Evolutionary conservation across 1,140 invertebrate species (phyloP).

Genomic region (Plutomurus gul): DNA sequence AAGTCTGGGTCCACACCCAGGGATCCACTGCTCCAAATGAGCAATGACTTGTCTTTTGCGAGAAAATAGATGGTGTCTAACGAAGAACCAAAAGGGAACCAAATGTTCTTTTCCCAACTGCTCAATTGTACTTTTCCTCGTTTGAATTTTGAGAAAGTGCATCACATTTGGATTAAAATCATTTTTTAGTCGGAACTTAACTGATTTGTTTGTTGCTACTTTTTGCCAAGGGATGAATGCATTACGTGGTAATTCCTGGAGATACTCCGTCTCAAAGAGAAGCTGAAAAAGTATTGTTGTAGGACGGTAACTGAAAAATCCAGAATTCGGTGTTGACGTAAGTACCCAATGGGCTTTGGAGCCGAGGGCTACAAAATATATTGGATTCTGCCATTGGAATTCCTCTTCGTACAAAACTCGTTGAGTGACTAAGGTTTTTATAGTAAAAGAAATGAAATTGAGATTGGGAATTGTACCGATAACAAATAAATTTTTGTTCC

Average conservation of each 20-base stretch:
- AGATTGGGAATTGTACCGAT: conserved; percentile 63
- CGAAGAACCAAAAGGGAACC: conserved; percentile 65
- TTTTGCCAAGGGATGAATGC: conserved; percentile 63
- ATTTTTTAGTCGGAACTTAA: conserved; percentile 52
- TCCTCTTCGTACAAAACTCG: conserved; percentile 41
- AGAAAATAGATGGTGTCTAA: conserved; percentile 64
- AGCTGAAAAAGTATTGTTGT: conserved; percentile 64
- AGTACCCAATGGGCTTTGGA: conserved; percentile 8
- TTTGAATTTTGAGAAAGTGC: conserved; percentile 64
- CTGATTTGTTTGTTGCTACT: not conserved
- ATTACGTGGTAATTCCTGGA: conserved; percentile 62
- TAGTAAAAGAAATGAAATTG: conserved; percentile 63
- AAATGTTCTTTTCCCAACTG: conserved; percentile 56
- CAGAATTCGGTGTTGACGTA: conserved; percentile 5
- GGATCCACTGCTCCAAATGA: conserved; percentile 67
- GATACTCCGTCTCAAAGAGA: conserved; percentile 62
- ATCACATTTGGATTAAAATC: conserved; percentile 61
- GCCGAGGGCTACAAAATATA: conserved; percentile 35
- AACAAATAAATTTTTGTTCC: conserved; percentile 59
- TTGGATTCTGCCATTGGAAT: conserved; percentile 26
- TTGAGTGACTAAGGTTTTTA: conserved; percentile 51
- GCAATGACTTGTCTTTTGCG: conserved; percentile 65
- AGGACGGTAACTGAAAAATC: conserved; percentile 56
- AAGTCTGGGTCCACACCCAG: conserved; percentile 64
- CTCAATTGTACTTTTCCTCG: conserved; percentile 58